These are phyloP conservation scores for Apis florea DNA, from an alignment of 1,140 invertebrate genomes.

Conservation along the genomic window DNA sequence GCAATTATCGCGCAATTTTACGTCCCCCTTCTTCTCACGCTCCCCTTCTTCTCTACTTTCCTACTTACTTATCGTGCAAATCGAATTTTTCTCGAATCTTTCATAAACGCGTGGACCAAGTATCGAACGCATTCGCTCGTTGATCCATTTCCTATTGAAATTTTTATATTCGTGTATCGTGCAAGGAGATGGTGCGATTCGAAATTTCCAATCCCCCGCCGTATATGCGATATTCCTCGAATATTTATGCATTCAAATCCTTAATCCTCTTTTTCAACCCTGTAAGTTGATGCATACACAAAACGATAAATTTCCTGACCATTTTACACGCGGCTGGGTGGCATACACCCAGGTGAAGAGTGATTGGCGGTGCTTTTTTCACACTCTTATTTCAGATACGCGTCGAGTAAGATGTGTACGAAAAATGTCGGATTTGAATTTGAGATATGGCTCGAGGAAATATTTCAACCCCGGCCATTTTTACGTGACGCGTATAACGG, in stretches of 20 bases:
- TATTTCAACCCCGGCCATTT: slow-evolving; percentile 23
- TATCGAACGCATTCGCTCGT: not conserved
- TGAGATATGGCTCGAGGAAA: slow-evolving; percentile 1
- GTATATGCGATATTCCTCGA: not conserved
- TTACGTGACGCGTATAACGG: not conserved
- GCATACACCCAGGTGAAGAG: not conserved
- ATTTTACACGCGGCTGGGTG: not conserved
- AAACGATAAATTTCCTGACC: slow-evolving; percentile 23
- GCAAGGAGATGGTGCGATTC: too few species aligned
- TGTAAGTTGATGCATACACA: not conserved
- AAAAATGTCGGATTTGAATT: slow-evolving; percentile 37
- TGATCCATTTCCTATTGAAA: not conserved
- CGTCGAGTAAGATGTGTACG: slow-evolving; percentile 6
- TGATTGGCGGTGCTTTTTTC: not conserved
- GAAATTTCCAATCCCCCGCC: too few species aligned
- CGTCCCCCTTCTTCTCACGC: too few species aligned
- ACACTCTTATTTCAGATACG: not conserved
- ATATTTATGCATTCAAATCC: not conserved
- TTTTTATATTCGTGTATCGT: not conserved
- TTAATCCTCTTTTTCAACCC: not conserved
- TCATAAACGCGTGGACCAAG: not conserved
- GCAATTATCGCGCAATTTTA: not conserved
- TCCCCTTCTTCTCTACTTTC: not conserved
- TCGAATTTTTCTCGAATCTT: not conserved
- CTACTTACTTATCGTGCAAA: not conserved